Conservation (phyloP, 2,888 invertebrate genomes). For the Pharmacophagus antenor region DNA sequence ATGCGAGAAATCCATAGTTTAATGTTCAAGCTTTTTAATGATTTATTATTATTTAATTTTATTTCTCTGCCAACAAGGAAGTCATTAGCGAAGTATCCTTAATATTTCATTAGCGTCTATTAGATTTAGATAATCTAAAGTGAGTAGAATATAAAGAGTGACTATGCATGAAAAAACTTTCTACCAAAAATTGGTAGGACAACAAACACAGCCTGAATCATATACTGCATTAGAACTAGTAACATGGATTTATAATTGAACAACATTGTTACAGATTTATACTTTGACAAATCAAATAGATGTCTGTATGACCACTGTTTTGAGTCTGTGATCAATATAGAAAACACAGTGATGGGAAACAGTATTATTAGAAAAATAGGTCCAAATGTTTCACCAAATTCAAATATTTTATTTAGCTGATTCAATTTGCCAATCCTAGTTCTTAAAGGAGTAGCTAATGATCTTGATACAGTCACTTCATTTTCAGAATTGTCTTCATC, state of each 20-base stretch:
- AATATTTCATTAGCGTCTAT: constrained; percentile 69
- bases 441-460: constrained; percentile 66
- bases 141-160: constrained; percentile 54
- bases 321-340: constrained; percentile 58
- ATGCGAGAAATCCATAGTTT: constrained; percentile 83
- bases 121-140: constrained; percentile 71
- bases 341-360: constrained; percentile 59
- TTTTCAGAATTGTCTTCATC: constrained; percentile 67
- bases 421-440: constrained; percentile 50
- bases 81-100: constrained; percentile 83
- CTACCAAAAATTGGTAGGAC: constrained; percentile 79
- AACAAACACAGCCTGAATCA: constrained; percentile 71
- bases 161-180: constrained; percentile 70
- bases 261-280: constrained; percentile 46
- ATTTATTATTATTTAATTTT: constrained; percentile 86
- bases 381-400: constrained; percentile 68
- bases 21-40: constrained; percentile 83
- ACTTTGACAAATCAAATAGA: constrained; percentile 48
- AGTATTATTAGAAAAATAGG: constrained; percentile 52
- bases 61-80: constrained; percentile 88
- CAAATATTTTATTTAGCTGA: constrained; percentile 54
- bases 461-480: constrained; percentile 57
- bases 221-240: constrained; percentile 64
- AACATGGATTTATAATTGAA: constrained; percentile 53
- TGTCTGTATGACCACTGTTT: constrained; percentile 59